phyloP scores from a whole-genome alignment of 2,888 invertebrate species.

The Rhamphomyia laevipes region DNA sequence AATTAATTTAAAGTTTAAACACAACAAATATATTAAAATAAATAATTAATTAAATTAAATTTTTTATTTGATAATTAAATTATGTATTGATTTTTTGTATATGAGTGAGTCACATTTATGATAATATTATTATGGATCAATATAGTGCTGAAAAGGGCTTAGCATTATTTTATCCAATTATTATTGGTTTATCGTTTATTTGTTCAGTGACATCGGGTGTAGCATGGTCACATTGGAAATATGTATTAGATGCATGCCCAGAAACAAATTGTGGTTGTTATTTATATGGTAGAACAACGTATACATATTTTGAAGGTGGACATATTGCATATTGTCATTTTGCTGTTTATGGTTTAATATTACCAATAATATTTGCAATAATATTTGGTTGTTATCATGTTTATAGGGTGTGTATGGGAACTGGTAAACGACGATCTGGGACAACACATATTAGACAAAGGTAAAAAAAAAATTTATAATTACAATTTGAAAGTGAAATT shows the following conservation, averaged over 20 bases:
- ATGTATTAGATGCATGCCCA: slow-evolving; percentile 52
- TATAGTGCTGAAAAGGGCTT: slow-evolving; percentile 31
- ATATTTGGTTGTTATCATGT: slow-evolving; percentile 57
- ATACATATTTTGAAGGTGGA: slow-evolving; percentile 52
- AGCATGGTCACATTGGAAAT: slow-evolving; percentile 56
- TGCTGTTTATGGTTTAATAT: slow-evolving; percentile 53
- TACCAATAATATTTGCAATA: slow-evolving; percentile 49
- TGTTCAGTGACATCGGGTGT: slow-evolving; percentile 40
- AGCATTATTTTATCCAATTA: slow-evolving; percentile 30
- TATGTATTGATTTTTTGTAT: no score
- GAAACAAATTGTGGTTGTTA: slow-evolving; percentile 59
- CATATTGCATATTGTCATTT: slow-evolving; percentile 52
- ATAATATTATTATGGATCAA: slow-evolving; percentile 24
- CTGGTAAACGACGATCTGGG: slow-evolving; percentile 38
- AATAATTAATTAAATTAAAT: no score
- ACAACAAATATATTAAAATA: no score
- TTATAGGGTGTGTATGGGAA: slow-evolving; percentile 53
- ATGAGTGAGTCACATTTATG: neutral
- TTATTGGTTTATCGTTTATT: slow-evolving; percentile 26
- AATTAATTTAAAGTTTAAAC: no score
- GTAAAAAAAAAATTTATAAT: slow-evolving; percentile 18
- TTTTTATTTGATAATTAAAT: no score
- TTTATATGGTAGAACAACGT: slow-evolving; percentile 49
- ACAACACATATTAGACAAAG: slow-evolving; percentile 34
- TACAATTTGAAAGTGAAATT: no score